Conservation (phyloP, 2,888 invertebrate genomes). For the Perdita meconis region DNA sequence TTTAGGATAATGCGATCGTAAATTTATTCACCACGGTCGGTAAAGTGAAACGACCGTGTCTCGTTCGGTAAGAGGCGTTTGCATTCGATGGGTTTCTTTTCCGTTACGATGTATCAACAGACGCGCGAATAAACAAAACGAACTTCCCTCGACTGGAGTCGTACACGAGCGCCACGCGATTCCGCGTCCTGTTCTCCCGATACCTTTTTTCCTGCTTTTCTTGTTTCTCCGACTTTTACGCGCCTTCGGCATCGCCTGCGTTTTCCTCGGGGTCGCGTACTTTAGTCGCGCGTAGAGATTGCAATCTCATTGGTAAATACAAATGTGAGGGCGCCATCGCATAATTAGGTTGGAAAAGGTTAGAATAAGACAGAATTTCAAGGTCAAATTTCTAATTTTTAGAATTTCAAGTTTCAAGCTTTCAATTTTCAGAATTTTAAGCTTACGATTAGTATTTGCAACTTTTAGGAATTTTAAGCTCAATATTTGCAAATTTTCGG, state of each 20-base stretch:
- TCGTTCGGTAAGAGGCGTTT: not conserved
- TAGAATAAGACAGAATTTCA: too few relatives aligned
- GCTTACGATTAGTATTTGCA: too few relatives aligned
- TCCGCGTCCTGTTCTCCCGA: not conserved
- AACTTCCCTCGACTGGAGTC: not conserved
- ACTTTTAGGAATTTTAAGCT: too few relatives aligned
- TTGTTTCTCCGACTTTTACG: not conserved
- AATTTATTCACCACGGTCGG: conserved; percentile 39
- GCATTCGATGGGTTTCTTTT: not conserved
- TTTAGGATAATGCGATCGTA: conserved; percentile 41
- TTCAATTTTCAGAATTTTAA: too few relatives aligned
- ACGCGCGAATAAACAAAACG: not conserved
- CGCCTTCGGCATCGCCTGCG: not conserved
- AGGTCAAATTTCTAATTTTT: too few relatives aligned
- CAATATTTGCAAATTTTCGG: too few relatives aligned
- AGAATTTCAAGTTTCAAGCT: too few relatives aligned
- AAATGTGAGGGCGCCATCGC: too few relatives aligned
- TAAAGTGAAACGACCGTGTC: not conserved
- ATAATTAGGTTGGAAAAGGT: too few relatives aligned
- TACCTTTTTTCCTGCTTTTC: conserved; percentile 2
- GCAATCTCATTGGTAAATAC: too few relatives aligned
- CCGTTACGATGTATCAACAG: not conserved
- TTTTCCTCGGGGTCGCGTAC: not conserved
- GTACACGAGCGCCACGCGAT: not conserved
- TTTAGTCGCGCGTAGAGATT: too few relatives aligned